Evolutionary conservation across 2,797 vertebrate species (phyloP).

Genomic region (Cynopterus sphinx): DNA sequence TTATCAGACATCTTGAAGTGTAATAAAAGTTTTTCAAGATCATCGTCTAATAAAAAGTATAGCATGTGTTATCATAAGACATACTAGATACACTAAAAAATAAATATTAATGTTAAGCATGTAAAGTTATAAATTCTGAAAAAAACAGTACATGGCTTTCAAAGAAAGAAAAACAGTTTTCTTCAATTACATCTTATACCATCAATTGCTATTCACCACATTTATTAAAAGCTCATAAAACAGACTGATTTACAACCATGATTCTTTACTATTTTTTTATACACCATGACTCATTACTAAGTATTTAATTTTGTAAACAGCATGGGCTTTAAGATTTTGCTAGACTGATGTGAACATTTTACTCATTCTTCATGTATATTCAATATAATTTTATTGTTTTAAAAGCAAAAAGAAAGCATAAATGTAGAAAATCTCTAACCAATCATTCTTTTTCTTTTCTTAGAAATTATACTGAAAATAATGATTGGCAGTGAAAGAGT

Average conservation of each 20-base stretch:
- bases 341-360: background rate
- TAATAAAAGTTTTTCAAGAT: slow-evolving; percentile 87
- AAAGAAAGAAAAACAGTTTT: slow-evolving; percentile 19
- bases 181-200: background rate
- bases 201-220: background rate
- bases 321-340: background rate
- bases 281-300: background rate
- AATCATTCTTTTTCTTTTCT: background rate
- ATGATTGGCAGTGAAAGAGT: background rate
- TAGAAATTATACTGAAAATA: background rate
- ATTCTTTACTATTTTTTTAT: slow-evolving; percentile 22
- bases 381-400: background rate
- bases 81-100: background rate
- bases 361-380: background rate
- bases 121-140: background rate
- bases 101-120: background rate
- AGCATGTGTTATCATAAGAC: background rate
- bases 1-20: slow-evolving; percentile 83
- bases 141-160: background rate
- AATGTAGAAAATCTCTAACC: background rate
- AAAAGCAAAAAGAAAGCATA: background rate
- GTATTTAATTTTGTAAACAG: background rate
- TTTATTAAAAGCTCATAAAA: background rate
- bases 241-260: background rate
- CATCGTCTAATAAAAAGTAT: slow-evolving; percentile 86